phyloP scores from a whole-genome alignment of 2,797 vertebrate species.

The Gymnocypris eckloni region DNA sequence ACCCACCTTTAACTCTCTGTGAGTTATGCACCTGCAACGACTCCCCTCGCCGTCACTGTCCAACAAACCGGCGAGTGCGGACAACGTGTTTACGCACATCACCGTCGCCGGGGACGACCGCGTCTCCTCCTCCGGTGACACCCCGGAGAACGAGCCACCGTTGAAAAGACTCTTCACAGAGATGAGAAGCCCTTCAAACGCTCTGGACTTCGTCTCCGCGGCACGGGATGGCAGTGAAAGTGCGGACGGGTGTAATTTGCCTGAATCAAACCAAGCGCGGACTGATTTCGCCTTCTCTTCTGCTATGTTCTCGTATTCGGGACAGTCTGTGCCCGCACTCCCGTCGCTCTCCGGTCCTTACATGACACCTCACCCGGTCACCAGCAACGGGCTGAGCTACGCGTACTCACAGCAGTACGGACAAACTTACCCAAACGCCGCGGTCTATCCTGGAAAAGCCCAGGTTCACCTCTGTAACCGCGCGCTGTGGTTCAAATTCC shows the following conservation, averaged over 20 bases:
- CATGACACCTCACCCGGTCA: slow-evolving; percentile 97
- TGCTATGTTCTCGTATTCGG: slow-evolving; percentile 96
- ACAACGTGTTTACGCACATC: slow-evolving; percentile 82
- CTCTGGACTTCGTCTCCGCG: neutral
- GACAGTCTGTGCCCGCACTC: slow-evolving; percentile 93
- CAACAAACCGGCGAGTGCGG: slow-evolving; percentile 86
- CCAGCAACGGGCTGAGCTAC: slow-evolving; percentile 97
- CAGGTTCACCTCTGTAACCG: slow-evolving; percentile 99
- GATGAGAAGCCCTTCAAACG: slow-evolving; percentile 85
- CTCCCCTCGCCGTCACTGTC: slow-evolving; percentile 84
- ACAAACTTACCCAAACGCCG: slow-evolving; percentile 93
- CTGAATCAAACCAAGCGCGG: slow-evolving; percentile 91
- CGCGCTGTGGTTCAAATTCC: slow-evolving; percentile 98
- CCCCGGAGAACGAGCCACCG: slow-evolving; percentile 88
- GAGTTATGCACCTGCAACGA: slow-evolving; percentile 86
- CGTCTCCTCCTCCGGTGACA: slow-evolving; percentile 85
- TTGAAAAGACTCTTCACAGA: slow-evolving; percentile 85
- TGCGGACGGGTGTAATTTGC: slow-evolving; percentile 92
- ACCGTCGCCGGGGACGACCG: slow-evolving; percentile 83
- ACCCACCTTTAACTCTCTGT: neutral
- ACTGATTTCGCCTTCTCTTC: slow-evolving; percentile 79
- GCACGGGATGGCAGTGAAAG: neutral
- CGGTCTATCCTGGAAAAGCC: slow-evolving; percentile 98
- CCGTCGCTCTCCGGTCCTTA: slow-evolving; percentile 97
- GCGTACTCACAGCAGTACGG: slow-evolving; percentile 97